Evolutionary conservation across 2,797 vertebrate species (phyloP), one percentile per base, ranked within the genome.

Genomic region (Xenops minutus): DNA sequence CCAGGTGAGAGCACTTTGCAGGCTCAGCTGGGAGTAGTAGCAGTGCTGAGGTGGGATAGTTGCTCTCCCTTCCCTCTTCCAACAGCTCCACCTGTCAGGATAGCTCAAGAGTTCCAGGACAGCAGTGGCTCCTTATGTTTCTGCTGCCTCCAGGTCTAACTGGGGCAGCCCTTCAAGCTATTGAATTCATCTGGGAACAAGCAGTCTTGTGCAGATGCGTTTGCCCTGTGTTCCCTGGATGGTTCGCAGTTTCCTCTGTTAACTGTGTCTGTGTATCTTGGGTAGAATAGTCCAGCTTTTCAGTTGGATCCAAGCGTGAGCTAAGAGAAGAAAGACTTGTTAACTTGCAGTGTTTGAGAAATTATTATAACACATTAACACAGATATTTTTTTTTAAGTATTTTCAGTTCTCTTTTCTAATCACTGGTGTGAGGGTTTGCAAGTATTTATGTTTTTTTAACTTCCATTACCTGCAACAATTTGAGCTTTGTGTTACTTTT

Each of bases 221-320:
- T 32, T 72, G 30, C 16, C 49, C 7, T 14, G 6, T 9, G 37
- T 18, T 76, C 36, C n/a, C n/a, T 41, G 5, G 1, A 2, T 3
- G 7, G n/a, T 6, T 48, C 19, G 0, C 6, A 1, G 21, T 39
- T 68, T 16, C 19, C 48, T 3, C 0, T 2, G 1, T 26, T 48
- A 43, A 8, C 37, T 34, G 13, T 9, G n/a, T 34, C 37, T 34
- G 13, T 9, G 36, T 34, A 3, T 12, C 1, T n/a, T 43, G 24
- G 2, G 5, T 8, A 30, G 4, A 51, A 2, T 5, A 73, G 22
- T 29, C 19, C 37, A 56, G 29, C 19, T 79, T 74, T 41, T 32
- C 12, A 27, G 23, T 1, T 52, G 49, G 29, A 24, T 26, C 30
- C 3, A 17, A 26, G 27, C 6, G 26, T 0, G 0, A 12, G 5